phyloP scores from a whole-genome alignment of 2,113 vertebrate species.

The Brevimyrus niger region DNA sequence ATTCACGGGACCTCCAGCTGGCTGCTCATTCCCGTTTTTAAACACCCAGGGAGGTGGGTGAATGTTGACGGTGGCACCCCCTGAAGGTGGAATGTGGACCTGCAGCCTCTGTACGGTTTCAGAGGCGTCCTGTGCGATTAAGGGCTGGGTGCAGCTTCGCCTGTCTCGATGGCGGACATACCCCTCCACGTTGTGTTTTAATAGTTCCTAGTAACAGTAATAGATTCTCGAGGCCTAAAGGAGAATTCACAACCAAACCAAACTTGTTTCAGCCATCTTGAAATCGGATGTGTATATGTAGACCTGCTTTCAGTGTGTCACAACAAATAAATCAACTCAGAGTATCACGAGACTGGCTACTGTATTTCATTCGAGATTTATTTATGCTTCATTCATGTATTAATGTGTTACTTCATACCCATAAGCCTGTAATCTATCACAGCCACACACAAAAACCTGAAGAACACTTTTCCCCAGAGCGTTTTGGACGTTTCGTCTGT shows the following conservation, averaged over 20 bases:
- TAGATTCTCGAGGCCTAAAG: slow-evolving; percentile 10
- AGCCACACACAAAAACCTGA: not conserved
- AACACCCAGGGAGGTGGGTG: not conserved
- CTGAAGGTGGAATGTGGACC: not conserved
- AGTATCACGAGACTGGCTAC: not conserved
- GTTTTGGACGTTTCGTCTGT: not conserved
- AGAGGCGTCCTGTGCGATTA: slow-evolving; percentile 14
- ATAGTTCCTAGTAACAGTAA: slow-evolving; percentile 17
- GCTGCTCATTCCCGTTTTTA: not conserved
- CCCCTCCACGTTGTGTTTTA: slow-evolving; percentile 29
- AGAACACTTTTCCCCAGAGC: not conserved
- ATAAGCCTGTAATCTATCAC: not conserved
- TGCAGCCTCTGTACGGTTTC: not conserved
- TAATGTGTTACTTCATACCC: not conserved
- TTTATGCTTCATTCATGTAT: not conserved
- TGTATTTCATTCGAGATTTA: not conserved
- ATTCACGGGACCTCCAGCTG: slow-evolving; percentile 2
- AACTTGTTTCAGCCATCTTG: not conserved
- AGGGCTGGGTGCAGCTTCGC: slow-evolving; percentile 11
- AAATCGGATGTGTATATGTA: not conserved
- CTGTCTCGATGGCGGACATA: not conserved
- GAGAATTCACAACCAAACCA: slow-evolving; percentile 17
- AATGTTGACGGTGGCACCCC: not conserved
- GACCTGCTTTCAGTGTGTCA: no score
- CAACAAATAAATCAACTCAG: not conserved